Conservation (phyloP, 2,888 invertebrate genomes). For the Cataglyphis albicans region DNA sequence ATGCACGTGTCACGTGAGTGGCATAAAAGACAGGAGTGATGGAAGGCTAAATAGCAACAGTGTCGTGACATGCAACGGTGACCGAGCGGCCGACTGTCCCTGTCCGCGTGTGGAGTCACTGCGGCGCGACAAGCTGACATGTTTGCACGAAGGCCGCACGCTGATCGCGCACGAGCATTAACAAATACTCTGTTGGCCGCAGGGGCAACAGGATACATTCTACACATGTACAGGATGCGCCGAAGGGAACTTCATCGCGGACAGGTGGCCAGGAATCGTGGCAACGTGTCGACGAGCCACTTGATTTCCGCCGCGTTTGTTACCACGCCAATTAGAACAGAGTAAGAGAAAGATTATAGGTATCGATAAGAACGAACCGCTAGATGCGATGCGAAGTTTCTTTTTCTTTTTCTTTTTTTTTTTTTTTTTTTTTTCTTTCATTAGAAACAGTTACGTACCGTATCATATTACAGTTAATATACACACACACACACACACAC, state of each 20-base stretch:
- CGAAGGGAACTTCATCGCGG: constrained; percentile 67
- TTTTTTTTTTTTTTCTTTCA: background rate
- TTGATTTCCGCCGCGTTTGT: constrained; percentile 50
- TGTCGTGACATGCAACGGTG: constrained; percentile 78
- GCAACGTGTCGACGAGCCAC: constrained; percentile 51
- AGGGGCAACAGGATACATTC: constrained; percentile 59
- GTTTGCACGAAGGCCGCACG: constrained; percentile 82
- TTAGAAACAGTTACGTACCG: background rate
- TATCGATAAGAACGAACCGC: constrained; percentile 9
- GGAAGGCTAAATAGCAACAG: constrained; percentile 81
- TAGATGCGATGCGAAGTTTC: background rate
- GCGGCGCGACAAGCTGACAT: constrained; percentile 83
- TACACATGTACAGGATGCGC: constrained; percentile 49
- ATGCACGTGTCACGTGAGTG: constrained; percentile 73
- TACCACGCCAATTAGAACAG: constrained; percentile 25
- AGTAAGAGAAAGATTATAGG: background rate
- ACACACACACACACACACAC: too few relatives aligned
- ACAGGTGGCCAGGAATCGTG: constrained; percentile 72
- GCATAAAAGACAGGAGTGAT: constrained; percentile 80
- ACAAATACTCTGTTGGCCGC: constrained; percentile 74
- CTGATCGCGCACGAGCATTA: constrained; percentile 79
- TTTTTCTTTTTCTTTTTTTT: background rate
- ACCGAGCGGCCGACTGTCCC: constrained; percentile 72
- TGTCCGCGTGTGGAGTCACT: constrained; percentile 78
- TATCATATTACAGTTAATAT: background rate